Base-by-base conservation (phyloP, 2,888 invertebrate species). In the Aporophyla lueneburgensis region DNA sequence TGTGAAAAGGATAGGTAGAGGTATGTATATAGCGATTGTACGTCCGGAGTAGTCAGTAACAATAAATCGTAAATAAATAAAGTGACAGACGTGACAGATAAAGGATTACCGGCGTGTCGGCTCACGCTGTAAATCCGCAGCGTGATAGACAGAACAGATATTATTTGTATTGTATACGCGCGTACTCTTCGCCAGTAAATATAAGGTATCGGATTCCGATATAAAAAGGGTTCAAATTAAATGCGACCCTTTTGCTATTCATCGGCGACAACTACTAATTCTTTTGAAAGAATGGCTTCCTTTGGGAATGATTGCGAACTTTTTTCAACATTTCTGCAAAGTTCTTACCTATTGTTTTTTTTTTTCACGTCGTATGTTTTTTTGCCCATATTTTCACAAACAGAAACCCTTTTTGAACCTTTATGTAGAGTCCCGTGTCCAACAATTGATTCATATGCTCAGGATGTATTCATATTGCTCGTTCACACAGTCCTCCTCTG, bases 131-230 rank as follows among this genome's bases (percentile, higher is more conserved):
- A 54, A 71, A 67, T 80, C 76, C 74, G 67, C 49, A 40, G 27
- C 74, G 72, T 58, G 85, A 71, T 53, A 66, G 71, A 80, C 85
- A 54, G 71, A 65, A 67, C 84, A 84, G 73, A 84, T 46, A 46
- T 46, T 46, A 46, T 84, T 73, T 49, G 71, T 61, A 16, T 56
- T 78, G 53, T 81, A 63, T n/a, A 16, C 51, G 77, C 43, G 54
- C 51, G 43, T 77, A 79, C 54, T 73, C 73, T 21, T 19, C 56
- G 27, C 21, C 46, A 40, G 49, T 74, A 74, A 80, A 76, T 69
- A 58, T 24, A 61, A 69, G 43, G 85, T 80, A 69, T 71, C 63
- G 49, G 63, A 71, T 80, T 56, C n/a, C 21, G n/a, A 58, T 12
- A 46, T 72, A 66, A 67, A 83, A 74, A 80, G 59, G 71, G 70